A percentile compares a stretch with the other conserved stretches of the same genome.
These are phyloP conservation scores for Troglohyphantes excavatus DNA, from an alignment of 2,888 invertebrate species.

Conservation along the genomic window DNA sequence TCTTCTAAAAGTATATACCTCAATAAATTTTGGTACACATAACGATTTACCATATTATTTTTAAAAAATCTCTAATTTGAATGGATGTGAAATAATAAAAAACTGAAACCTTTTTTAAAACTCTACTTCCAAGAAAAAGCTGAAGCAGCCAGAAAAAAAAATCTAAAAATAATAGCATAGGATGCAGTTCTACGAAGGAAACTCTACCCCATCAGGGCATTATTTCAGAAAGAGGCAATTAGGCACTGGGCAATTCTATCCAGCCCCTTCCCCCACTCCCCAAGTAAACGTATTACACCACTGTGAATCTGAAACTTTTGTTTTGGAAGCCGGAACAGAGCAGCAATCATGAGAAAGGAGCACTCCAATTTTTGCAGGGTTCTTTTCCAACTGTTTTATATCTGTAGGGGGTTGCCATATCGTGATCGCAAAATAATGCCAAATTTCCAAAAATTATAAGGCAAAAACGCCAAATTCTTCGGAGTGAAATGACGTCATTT, in stretches of 20 bases:
- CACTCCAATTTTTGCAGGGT: conserved; percentile 64
- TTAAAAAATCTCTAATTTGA: too few relatives aligned
- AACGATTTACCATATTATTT: too few relatives aligned
- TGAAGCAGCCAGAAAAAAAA: too few relatives aligned
- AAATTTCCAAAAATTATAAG: too few relatives aligned
- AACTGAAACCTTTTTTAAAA: too few relatives aligned
- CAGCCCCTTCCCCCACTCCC: not conserved
- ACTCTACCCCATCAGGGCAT: conserved; percentile 7
- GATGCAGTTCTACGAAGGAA: too few relatives aligned
- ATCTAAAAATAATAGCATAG: not conserved
- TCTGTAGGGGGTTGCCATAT: conserved; percentile 5
- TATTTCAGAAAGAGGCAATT: conserved; percentile 33
- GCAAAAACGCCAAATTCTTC: too few relatives aligned
- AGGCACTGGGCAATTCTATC: not conserved
- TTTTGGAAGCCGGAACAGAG: conserved; percentile 29
- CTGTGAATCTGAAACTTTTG: conserved; percentile 38
- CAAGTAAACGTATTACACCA: conserved; percentile 4
- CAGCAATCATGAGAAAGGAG: conserved; percentile 50
- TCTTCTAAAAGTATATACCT: too few relatives aligned
- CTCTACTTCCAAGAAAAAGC: not conserved
- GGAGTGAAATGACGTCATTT: too few relatives aligned
- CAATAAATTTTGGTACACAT: too few relatives aligned
- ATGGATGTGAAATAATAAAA: too few relatives aligned
- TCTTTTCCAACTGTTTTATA: conserved; percentile 33
- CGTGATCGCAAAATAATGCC: too few relatives aligned